Evolutionary conservation across 2,113 vertebrate species (phyloP), one percentile per base, ranked within the genome.

Genomic region (Mesembrinibis cayennensis): DNA sequence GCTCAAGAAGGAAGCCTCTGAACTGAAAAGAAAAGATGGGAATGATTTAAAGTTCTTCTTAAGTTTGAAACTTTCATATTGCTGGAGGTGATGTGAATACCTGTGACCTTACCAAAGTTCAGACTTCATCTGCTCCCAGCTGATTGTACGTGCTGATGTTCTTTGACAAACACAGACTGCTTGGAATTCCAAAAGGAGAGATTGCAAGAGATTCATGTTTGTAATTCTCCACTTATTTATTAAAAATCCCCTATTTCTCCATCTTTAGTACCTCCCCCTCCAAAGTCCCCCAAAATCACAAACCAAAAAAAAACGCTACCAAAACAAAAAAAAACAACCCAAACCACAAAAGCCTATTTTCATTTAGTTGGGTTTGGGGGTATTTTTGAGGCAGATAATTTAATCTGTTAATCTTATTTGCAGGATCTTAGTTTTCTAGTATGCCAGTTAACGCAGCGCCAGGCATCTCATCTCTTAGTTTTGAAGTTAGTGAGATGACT

Each of bases 1-100:
- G 97, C 95, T 98, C 97, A 97, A 97, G 97, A 96, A 97, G 95
- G 94, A 98, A 97, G 96, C 90, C 93, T 97, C 94, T 95, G 95
- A 92, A 87, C 86, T 97, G 96, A 97, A 97, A 97, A 96, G 92
- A 82, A 97, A 95, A 97, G 96, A 93, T 82, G 96, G 93, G 84
- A 97, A 94, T 87, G 89, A 93, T 91, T 97, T 97, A 90, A 93
- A 70, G 87, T 97, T 97, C 70, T 96, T 90, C 97, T 95, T 74
- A 96, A 76, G 89, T 94, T 95, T 74, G 96, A 87, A 94, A 95
- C 95, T 96, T 94, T 82, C 90, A 96, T 97, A 96, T 92, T 81
- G 70, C 92, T 96, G 76, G 78, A 95, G 93, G 92, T 96, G 96
- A 93, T 83, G 96, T 72, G 96, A 98, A 78, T 97, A 95, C 95